Evolutionary conservation across 2,888 invertebrate species (phyloP), one percentile per base, ranked within the genome.

Genomic region (Tenthredo amoena): DNA sequence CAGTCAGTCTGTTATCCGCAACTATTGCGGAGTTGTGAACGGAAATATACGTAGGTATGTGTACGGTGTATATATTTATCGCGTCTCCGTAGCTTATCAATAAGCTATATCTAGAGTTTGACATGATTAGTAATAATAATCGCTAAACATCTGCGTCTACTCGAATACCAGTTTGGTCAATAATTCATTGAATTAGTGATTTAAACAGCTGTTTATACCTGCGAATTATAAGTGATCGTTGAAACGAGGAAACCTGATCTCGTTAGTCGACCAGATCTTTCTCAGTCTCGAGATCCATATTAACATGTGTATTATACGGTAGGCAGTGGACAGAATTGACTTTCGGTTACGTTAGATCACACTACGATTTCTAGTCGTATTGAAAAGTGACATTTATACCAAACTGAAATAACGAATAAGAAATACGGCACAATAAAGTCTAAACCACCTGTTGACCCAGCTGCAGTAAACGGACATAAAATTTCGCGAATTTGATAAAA

Each of bases 401-500:
- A 9, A 62, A 2, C 62, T 62, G 62, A 62, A 62, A 21, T 21
- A 31, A 26, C 68, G 68, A 34, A 15, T 12, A 1, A 68, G 55
- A 68, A 68, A 26, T 68, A 43, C 43, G 74, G 21, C 10, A 21
- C 1, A 18, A 71, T 71, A 71, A 2, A 55, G n/a, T n/a, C 58
- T 31, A 12, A 55, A 81, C 26, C 40, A 76, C 40, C 74, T 58
- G 34, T 62, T 76, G 85, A 74, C 74, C 86, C 84, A 86, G 82
- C 62, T 85, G 86, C 87, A 88, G 86, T 62, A 68, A 7, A 47
- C 9, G 21, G 43, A 72, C 34, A 72, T 37, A n/a, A n/a, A 55
- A 55, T 55, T 55, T 55, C 7, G 55, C 18, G n/a, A 55, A n/a
- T 55, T 55, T 55, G 0, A 9, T 9, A 4, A 74, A 47, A 37